Base-by-base conservation (phyloP, 2,888 invertebrate genomes). In the Merodon equestris region DNA sequence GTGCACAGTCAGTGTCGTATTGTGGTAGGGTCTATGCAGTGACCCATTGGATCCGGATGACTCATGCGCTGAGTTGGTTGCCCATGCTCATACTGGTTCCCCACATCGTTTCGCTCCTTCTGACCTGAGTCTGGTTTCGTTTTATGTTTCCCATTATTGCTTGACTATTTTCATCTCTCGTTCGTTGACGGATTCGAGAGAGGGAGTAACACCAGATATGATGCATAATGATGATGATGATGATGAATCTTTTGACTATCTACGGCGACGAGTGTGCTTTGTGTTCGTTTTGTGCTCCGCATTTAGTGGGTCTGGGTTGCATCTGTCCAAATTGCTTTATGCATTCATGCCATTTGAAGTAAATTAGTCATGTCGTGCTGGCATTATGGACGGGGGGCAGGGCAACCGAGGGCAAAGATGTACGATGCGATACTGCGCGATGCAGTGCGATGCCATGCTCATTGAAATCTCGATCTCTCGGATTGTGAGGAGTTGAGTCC, bases 321-420 rank as follows among this genome's bases (percentile, higher is more conserved):
- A 77, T 72, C 72, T 67, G 76, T 66, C 40, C 54, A 34, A 34
- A 17, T 12, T 27, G 38, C 10, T 34, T 48, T 9, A 5, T 17
- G 10, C 50, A 48, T 15, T 27, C 15, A 38, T 36, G 13, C 17
- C 50, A 27, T 60, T 56, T 15, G 40, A 9, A 60, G 13, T 44
- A 75, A 76, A 71, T 76, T 76, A 71, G 63, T 64, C 71, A 66
- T 61, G 76, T 72, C 67, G 66, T 77, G 77, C 61, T n/a, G n/a
- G n/a, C n/a, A n/a, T n/a, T n/a, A n/a, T n/a, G n/a, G n/a, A n/a
- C n/a, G 50, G 27, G 50, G 50, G 57, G 34, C n/a, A n/a, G n/a
- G n/a, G n/a, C n/a, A n/a, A n/a, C n/a, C n/a, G n/a, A n/a, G n/a
- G n/a, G n/a, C n/a, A n/a, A n/a, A n/a, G 66, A 4, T 27, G 7